These are phyloP conservation scores for Lonchura striata DNA, from an alignment of 2,113 vertebrate genomes.

Conservation along the genomic window DNA sequence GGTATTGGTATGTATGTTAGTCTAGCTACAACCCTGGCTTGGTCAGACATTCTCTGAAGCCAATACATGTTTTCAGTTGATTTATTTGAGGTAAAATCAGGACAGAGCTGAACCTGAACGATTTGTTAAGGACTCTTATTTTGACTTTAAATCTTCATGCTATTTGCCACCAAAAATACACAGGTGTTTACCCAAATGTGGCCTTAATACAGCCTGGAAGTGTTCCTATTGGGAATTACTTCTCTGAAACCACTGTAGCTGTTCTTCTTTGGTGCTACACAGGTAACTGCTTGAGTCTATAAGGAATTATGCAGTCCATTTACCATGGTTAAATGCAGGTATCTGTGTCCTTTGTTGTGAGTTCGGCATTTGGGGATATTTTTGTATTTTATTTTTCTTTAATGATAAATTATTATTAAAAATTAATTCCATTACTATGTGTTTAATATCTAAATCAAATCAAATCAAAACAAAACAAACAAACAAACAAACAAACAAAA, in stretches of 20 bases:
- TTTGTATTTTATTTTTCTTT: background rate
- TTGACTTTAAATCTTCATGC: background rate
- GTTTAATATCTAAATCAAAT: background rate
- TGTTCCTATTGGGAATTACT: background rate
- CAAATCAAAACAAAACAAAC: background rate
- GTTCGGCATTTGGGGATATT: background rate
- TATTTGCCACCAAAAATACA: background rate
- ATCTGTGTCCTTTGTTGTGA: background rate
- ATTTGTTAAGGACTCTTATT: background rate
- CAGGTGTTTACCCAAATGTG: background rate
- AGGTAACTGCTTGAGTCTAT: background rate
- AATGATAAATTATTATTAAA: background rate
- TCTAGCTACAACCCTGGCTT: background rate
- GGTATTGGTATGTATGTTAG: background rate
- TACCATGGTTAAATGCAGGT: background rate
- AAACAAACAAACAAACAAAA: too few species aligned
- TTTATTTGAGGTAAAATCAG: background rate
- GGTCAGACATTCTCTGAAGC: background rate
- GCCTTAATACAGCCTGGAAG: background rate
- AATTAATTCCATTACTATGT: background rate
- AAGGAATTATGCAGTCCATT: background rate
- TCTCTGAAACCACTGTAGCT: background rate
- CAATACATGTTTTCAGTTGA: background rate
- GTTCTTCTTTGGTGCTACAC: background rate
- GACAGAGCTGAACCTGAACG: background rate